Conservation (phyloP, 2,888 invertebrate genomes). For the Scotopteryx bipunctaria region DNA sequence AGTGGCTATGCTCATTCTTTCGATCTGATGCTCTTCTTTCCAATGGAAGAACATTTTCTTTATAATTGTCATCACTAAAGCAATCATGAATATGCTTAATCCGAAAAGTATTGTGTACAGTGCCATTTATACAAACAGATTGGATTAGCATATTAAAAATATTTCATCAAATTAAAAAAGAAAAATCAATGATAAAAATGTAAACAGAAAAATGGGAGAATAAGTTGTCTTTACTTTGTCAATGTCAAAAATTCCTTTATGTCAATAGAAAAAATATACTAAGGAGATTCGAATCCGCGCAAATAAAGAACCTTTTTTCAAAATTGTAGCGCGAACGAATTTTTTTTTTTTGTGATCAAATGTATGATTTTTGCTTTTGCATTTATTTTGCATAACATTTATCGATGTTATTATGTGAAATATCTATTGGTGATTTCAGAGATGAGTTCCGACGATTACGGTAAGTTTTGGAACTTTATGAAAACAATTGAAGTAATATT, state of each 20-base stretch:
- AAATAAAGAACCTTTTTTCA: constrained; percentile 8
- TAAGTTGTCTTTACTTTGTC: neutral
- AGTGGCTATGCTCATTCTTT: constrained; percentile 47
- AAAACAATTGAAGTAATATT: neutral
- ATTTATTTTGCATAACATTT: neutral
- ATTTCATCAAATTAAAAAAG: constrained; percentile 25
- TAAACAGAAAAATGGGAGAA: constrained; percentile 8
- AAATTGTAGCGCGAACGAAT: constrained; percentile 6
- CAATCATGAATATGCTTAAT: constrained; percentile 75
- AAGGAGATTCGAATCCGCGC: constrained; percentile 4
- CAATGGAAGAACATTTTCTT: constrained; percentile 75
- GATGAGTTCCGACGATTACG: constrained; percentile 62
- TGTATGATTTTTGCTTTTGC: neutral
- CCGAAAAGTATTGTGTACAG: constrained; percentile 75
- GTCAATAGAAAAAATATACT: neutral
- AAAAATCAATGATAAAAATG: constrained; percentile 1
- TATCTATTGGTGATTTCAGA: neutral
- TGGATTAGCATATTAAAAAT: constrained; percentile 24
- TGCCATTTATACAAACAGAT: constrained; percentile 55
- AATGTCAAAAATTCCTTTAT: neutral
- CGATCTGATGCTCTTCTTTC: constrained; percentile 72
- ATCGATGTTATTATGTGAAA: neutral
- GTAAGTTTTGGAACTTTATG: constrained; percentile 43
- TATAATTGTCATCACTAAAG: constrained; percentile 70
- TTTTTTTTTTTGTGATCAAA: neutral